phyloP scores from a whole-genome alignment of 2,797 vertebrate genomes.

The Hybognathus amarus region DNA sequence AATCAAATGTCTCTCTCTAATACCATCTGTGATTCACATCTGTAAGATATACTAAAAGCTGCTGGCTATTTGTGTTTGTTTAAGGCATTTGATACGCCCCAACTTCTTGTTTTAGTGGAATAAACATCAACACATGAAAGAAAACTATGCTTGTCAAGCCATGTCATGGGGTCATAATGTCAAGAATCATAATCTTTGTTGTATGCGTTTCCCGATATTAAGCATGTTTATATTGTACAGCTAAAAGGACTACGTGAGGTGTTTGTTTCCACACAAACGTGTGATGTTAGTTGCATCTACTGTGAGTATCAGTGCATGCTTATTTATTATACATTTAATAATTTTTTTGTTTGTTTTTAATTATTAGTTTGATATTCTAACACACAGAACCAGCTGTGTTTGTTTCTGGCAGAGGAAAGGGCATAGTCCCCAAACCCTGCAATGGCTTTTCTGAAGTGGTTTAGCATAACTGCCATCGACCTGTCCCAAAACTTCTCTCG shows the following conservation, averaged over 20 bases:
- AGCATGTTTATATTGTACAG: not conserved
- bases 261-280: not conserved
- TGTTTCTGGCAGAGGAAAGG: slow-evolving; percentile 15
- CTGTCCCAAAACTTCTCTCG: slow-evolving; percentile 20
- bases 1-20: not conserved
- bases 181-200: not conserved
- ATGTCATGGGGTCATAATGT: not conserved
- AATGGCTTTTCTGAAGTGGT: slow-evolving; percentile 13
- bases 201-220: not conserved
- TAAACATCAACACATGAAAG: not conserved
- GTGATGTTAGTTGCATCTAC: slow-evolving; percentile 23
- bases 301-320: slow-evolving; percentile 37
- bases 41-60: not conserved
- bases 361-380: not conserved
- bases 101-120: not conserved
- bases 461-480: slow-evolving; percentile 3
- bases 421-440: not conserved
- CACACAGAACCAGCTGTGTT: slow-evolving; percentile 56
- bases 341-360: not conserved
- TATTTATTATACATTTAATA: not conserved
- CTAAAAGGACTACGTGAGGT: not conserved
- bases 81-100: not conserved
- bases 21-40: not conserved
- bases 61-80: not conserved
- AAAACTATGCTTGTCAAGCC: not conserved